Evolutionary conservation across 2,113 vertebrate genomes (phyloP), one percentile per base, ranked within the genome.

Genomic region (Cochlearius cochlearius): DNA sequence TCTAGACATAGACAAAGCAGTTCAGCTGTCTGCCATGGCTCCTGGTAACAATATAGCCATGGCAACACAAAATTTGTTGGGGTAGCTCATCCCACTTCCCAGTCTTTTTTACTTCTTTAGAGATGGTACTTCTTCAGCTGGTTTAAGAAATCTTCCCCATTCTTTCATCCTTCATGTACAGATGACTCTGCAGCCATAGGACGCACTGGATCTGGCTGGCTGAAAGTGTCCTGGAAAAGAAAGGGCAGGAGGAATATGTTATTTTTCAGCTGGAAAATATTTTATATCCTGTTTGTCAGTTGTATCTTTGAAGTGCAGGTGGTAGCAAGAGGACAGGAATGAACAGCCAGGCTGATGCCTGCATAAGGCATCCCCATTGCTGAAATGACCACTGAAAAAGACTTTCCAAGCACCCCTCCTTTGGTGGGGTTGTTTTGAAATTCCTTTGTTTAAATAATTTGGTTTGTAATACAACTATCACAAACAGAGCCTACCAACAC

Each of bases 191-290:
- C 22, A 81, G 14, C 15, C 22, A 12, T 19, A 53, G 32, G 34
- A 66, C 1, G 0, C 20, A 34, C 9, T 71, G 16, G 15, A 43
- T 56, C 20, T 45, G 12, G 13, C 19, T 69, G 30, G 2, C 14
- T 41, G 21, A 58, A 86, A 66, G 10, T 53, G 23, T 62, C 36
- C 36, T 74, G 56, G 17, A 78, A 90, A 85, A 85, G 14, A 67
- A 63, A 9, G 11, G 7, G 1, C 1, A 0, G 7, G 3, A 13
- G 5, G 1, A 32, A 59, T 10, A 41, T 3, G 6, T 27, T 12
- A 10, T n/a, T 76, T 30, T 85, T 52, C 18, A 63, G 3, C 8
- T 59, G 20, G 36, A 72, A 75, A 76, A 72, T 72, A 67, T 71
- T 71, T 43, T 49, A n/a, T 78, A 71, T n/a, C 11, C 11, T 59